Evolutionary conservation across 2,797 vertebrate species (phyloP).

Genomic region (Carapus acus): DNA sequence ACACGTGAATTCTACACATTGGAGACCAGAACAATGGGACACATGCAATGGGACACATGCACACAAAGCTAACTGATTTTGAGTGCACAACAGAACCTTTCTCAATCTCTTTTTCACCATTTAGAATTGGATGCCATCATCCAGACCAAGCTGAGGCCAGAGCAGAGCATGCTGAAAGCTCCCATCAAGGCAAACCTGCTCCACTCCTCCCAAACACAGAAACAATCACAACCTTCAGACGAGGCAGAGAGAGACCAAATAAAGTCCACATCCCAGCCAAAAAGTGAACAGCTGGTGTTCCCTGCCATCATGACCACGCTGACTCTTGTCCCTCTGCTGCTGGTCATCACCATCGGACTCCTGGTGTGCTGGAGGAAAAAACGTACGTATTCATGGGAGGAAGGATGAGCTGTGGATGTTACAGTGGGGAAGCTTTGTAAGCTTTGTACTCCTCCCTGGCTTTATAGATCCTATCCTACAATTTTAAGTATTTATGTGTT

Average conservation of each 20-base stretch:
- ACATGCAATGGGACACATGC: too few relatives aligned
- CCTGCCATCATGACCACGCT: constrained; percentile 84
- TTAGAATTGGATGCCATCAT: constrained; percentile 80
- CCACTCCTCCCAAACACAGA: constrained; percentile 40
- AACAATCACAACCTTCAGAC: constrained; percentile 2
- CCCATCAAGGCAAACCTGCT: constrained; percentile 53
- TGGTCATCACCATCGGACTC: constrained; percentile 78
- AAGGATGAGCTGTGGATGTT: neutral
- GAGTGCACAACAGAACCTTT: too few relatives aligned
- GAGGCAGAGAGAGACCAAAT: constrained; percentile 53
- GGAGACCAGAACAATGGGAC: too few relatives aligned
- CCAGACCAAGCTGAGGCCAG: constrained; percentile 76
- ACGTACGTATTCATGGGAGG: constrained; percentile 73
- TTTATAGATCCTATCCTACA: too few relatives aligned
- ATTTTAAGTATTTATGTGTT: too few relatives aligned
- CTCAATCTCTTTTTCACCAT: constrained; percentile 24
- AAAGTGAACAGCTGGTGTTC: constrained; percentile 63
- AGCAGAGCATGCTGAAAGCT: constrained; percentile 52
- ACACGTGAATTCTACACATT: too few relatives aligned
- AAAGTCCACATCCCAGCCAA: constrained; percentile 59
- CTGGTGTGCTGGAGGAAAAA: constrained; percentile 88
- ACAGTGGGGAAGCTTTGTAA: too few relatives aligned
- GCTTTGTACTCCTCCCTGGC: too few relatives aligned
- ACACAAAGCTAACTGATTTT: too few relatives aligned
- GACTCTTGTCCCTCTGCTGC: constrained; percentile 81